phyloP scores from a whole-genome alignment of 1,140 invertebrate species.

The Amphibalanus amphitrite region DNA sequence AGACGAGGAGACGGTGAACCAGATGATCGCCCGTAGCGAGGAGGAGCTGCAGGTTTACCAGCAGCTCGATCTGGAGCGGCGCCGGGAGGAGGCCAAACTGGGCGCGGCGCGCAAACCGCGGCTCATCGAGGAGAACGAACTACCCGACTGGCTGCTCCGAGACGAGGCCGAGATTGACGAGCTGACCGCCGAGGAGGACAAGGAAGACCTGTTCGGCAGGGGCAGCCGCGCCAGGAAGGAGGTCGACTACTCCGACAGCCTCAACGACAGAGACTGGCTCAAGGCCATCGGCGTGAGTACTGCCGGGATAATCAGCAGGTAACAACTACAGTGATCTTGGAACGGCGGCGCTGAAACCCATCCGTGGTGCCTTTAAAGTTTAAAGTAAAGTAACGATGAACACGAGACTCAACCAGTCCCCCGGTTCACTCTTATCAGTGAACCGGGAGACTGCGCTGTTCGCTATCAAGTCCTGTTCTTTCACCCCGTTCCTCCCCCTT shows the following conservation, averaged over 20 bases:
- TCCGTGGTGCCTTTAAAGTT: too few relatives aligned
- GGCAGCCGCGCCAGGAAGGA: conserved; percentile 91
- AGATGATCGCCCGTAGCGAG: conserved; percentile 87
- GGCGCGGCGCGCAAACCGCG: conserved; percentile 57
- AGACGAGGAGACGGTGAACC: conserved; percentile 96
- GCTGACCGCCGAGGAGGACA: conserved; percentile 44
- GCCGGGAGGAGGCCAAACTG: conserved; percentile 58
- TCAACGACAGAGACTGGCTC: conserved; percentile 93
- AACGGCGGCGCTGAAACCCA: too few relatives aligned
- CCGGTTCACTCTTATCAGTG: too few relatives aligned
- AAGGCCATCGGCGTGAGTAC: conserved; percentile 47
- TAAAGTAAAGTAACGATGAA: too few relatives aligned
- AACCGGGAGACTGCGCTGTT: too few relatives aligned
- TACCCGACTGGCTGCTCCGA: conserved; percentile 88
- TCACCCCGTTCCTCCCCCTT: too few relatives aligned
- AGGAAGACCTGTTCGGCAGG: conserved; percentile 34
- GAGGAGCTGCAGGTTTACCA: conserved; percentile 91
- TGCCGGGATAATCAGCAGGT: too few relatives aligned
- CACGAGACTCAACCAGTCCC: too few relatives aligned
- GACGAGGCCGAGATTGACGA: conserved; percentile 42
- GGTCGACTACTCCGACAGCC: conserved; percentile 89
- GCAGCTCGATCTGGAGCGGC: conserved; percentile 78
- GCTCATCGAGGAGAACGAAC: conserved; percentile 79
- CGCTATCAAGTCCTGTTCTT: too few relatives aligned
- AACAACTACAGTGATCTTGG: too few relatives aligned